phyloP scores from a whole-genome alignment of 2,888 invertebrate genomes.

The Chrysopilus asiliformis region DNA sequence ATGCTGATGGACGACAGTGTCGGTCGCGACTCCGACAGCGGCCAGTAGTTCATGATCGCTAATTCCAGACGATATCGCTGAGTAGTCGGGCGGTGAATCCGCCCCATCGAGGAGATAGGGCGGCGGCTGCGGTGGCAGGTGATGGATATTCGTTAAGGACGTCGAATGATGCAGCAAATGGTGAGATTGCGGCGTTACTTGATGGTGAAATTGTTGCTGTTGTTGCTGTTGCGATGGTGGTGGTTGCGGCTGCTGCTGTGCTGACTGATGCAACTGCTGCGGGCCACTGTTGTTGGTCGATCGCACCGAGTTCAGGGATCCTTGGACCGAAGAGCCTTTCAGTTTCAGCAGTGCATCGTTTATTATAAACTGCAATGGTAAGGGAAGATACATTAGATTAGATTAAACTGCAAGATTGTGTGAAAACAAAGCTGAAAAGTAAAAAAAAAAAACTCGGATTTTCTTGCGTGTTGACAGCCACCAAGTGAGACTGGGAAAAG shows the following conservation, averaged over 20 bases:
- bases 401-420: no score
- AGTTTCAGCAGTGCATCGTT: conserved; percentile 34
- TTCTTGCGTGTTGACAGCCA: background rate
- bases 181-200: conserved; percentile 19
- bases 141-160: conserved; percentile 24
- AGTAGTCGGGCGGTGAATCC: conserved; percentile 27
- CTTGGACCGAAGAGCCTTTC: conserved; percentile 25
- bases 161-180: conserved; percentile 1
- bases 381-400: no score
- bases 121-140: conserved; percentile 34
- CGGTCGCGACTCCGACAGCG: conserved; percentile 7
- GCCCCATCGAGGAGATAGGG: conserved; percentile 33
- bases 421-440: no score
- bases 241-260: conserved; percentile 15
- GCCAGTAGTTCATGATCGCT: conserved; percentile 12
- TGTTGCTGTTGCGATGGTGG: conserved; percentile 16
- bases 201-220: conserved; percentile 14
- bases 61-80: conserved; percentile 9
- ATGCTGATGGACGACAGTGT: conserved; percentile 18
- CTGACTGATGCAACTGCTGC: background rate
- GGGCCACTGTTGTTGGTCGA: no score
- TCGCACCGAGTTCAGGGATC: no score
- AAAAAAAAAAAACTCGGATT: background rate
- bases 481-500: background rate
- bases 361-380: conserved; percentile 33